Evolutionary conservation across 2,888 invertebrate species (phyloP).

Genomic region (Leistus spinibarbis): DNA sequence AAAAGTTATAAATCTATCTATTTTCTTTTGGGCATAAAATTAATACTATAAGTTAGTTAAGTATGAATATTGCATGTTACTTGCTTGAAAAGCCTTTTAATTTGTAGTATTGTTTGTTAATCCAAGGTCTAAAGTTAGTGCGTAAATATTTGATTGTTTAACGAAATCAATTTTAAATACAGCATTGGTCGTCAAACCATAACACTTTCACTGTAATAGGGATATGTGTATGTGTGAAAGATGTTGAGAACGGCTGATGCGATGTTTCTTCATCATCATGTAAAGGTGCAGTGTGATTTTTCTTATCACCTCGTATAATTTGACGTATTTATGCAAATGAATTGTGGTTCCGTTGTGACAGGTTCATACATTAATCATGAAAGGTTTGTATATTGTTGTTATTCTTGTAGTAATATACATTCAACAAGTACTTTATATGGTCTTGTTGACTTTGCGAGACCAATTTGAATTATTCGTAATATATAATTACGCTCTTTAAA

Average conservation of each 20-base stretch:
- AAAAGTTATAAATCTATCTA: neutral
- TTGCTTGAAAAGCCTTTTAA: neutral
- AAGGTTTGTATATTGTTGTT: slow-evolving; percentile 6
- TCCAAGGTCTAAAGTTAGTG: neutral
- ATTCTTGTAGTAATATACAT: slow-evolving; percentile 18
- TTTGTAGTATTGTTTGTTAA: neutral
- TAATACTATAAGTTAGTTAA: neutral
- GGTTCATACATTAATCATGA: slow-evolving; percentile 24
- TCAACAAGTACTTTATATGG: no score
- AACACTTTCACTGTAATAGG: slow-evolving; percentile 31
- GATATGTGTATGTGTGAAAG: neutral
- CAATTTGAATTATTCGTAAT: no score
- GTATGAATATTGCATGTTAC: neutral
- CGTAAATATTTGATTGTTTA: neutral
- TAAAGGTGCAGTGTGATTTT: slow-evolving; percentile 23
- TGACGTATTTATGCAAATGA: slow-evolving; percentile 33
- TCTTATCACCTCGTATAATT: slow-evolving; percentile 34
- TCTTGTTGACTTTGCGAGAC: no score
- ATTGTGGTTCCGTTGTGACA: slow-evolving; percentile 22
- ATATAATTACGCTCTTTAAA: no score
- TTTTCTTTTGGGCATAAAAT: neutral
- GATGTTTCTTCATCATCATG: slow-evolving; percentile 12
- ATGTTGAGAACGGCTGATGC: slow-evolving; percentile 18
- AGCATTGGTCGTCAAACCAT: neutral
- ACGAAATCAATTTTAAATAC: neutral